Base-by-base conservation (phyloP, 2,797 vertebrate species). In the Smutsia gigantea region DNA sequence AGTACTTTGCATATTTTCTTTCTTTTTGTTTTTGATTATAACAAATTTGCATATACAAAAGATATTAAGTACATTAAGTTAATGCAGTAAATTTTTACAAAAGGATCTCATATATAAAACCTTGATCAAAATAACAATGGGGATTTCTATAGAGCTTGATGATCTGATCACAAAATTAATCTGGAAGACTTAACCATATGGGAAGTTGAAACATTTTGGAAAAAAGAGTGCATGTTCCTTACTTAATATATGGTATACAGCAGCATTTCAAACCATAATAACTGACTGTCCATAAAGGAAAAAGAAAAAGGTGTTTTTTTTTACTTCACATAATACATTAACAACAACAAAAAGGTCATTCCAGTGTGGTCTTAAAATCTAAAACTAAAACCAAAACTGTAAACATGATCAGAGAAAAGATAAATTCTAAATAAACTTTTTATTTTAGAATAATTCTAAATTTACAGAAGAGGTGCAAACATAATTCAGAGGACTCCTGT, bases 341-440 rank as follows among this genome's bases (percentile, higher is more conserved):
- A 68, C 34, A 81, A 59, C 31, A 75, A 75, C 23, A 71, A 69
- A 37, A 81, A 66, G 64, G 27, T 64, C 31, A 87, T 34, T 79
- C 10, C 7, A 49, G 29, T 39, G 9, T 86, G 49, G 18, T 57
- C 53, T 72, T 94, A 68, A 66, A 90, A 66, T 46, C 61, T n/a
- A 88, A 93, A 88, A 71, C 51, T 19, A 55, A 96, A 92, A 69
- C 72, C 13, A n/a, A 81, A 89, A 86, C 34, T 74, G 11, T 55
- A 75, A 68, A 84, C 27, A 37, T 68, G 21, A 13, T 75, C 15
- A 31, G 34, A 75, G 57, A 74, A 82, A 89, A 57, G 10, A 69
- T 12, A 81, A 55, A 69, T 42, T 51, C 95, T 66, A 82, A 93
- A 55, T 53, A 34, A 68, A 39, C 2, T n/a, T 94, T 39, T 57